Evolutionary conservation across 2,888 invertebrate genomes (phyloP).

Genomic region (Trileptium ribeirensis): DNA sequence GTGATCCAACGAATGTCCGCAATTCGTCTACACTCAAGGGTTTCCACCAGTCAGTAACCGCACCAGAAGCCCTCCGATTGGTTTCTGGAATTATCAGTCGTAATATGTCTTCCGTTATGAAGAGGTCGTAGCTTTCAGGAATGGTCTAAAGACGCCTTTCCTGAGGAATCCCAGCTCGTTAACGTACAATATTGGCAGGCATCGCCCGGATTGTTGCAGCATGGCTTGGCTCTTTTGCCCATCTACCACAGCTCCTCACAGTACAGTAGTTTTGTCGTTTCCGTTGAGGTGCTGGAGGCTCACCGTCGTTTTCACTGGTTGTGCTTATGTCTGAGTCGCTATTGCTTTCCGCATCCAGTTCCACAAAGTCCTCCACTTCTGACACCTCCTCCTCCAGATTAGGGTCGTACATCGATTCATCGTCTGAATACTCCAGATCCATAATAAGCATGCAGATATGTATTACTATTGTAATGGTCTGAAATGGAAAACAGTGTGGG

Average conservation of each 20-base stretch:
- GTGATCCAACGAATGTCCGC: background rate
- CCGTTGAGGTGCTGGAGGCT: no score
- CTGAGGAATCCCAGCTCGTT: background rate
- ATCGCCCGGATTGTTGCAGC: background rate
- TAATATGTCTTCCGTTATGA: background rate
- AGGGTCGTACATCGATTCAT: no score
- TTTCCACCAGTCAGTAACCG: background rate
- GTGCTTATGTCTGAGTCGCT: no score
- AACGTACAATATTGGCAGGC: background rate
- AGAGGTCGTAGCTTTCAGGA: background rate
- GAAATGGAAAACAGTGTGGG: no score
- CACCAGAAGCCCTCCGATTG: background rate
- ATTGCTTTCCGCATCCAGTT: no score
- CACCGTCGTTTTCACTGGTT: no score
- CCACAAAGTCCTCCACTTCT: no score
- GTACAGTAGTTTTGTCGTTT: no score
- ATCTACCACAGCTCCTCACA: background rate
- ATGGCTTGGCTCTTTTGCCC: background rate
- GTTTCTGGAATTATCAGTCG: background rate
- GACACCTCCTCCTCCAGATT: no score
- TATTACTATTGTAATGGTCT: no score
- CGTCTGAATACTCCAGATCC: no score
- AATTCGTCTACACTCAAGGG: background rate
- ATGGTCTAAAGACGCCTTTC: background rate
- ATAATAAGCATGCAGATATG: no score